Conservation (phyloP, 2,113 vertebrate species). For the Lutjanus erythropterus region DNA sequence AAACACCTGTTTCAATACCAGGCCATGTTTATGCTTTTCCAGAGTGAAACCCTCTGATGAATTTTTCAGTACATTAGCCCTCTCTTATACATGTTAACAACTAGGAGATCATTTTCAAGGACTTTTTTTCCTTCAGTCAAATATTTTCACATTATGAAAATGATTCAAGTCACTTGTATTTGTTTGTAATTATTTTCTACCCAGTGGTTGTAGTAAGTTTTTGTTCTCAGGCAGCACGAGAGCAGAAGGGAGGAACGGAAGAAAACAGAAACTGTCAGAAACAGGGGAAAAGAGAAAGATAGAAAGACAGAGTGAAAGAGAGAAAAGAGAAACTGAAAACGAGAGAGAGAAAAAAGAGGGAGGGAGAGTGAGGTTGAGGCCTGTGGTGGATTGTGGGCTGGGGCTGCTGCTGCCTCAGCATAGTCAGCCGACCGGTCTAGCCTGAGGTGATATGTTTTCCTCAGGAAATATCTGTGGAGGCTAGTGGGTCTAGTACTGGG, state of each 20-base stretch:
- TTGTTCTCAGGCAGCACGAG: slow-evolving; percentile 3
- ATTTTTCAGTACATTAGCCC: slow-evolving; percentile 11
- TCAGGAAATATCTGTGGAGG: slow-evolving; percentile 87
- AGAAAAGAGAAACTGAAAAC: slow-evolving; percentile 22
- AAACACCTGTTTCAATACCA: slow-evolving; percentile 40
- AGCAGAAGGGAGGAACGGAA: neutral
- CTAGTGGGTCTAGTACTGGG: slow-evolving; percentile 72
- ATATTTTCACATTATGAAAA: slow-evolving; percentile 57
- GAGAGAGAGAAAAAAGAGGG: slow-evolving; percentile 44
- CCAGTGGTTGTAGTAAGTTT: slow-evolving; percentile 7
- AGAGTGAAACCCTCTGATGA: neutral
- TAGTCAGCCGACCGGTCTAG: slow-evolving; percentile 70
- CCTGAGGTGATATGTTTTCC: slow-evolving; percentile 83
- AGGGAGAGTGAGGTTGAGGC: slow-evolving; percentile 70
- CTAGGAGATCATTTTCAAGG: slow-evolving; percentile 33
- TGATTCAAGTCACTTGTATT: slow-evolving; percentile 42
- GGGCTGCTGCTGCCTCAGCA: slow-evolving; percentile 82
- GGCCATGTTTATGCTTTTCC: neutral
- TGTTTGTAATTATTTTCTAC: slow-evolving; percentile 54
- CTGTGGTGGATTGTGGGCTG: slow-evolving; percentile 81
- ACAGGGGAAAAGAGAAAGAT: slow-evolving; percentile 24
- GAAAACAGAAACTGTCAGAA: neutral
- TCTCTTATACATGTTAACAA: slow-evolving; percentile 28
- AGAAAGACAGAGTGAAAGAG: slow-evolving; percentile 10
- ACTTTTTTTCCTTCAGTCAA: slow-evolving; percentile 20